A percentile compares a stretch with the other conserved stretches of the same genome.
Conservation (phyloP, 2,888 invertebrate genomes). For the Coelopa pilipes region DNA sequence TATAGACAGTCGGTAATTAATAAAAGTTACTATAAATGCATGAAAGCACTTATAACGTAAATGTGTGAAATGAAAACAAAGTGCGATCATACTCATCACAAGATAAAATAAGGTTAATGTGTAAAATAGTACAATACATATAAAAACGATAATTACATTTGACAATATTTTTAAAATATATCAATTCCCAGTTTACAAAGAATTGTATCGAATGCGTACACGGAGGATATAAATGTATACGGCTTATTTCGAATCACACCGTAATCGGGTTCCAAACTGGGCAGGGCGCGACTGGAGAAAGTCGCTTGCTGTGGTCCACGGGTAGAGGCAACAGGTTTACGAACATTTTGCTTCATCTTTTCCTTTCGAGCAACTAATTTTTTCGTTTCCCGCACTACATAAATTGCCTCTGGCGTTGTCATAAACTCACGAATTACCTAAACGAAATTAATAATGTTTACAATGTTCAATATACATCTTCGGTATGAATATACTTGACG, state of each 20-base stretch:
- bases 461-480: not conserved
- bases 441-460: not conserved
- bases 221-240: slow-evolving; percentile 64
- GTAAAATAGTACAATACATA: not conserved
- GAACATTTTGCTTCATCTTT: slow-evolving; percentile 64
- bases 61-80: not conserved
- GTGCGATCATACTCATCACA: not conserved
- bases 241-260: slow-evolving; percentile 62
- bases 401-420: slow-evolving; percentile 64
- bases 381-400: slow-evolving; percentile 65
- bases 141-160: not conserved
- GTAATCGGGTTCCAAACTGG: slow-evolving; percentile 65
- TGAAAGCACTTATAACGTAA: not conserved
- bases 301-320: slow-evolving; percentile 42
- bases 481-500: slow-evolving; percentile 51
- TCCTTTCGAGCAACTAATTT: slow-evolving; percentile 66
- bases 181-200: slow-evolving; percentile 61
- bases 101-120: not conserved
- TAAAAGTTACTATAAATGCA: not conserved
- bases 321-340: slow-evolving; percentile 52
- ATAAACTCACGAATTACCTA: slow-evolving; percentile 65
- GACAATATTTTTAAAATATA: slow-evolving; percentile 42
- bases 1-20: not conserved
- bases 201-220: slow-evolving; percentile 65
- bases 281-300: slow-evolving; percentile 56